These are phyloP conservation scores for Meta bourneti DNA, from an alignment of 2,888 invertebrate species.

Conservation along the genomic window DNA sequence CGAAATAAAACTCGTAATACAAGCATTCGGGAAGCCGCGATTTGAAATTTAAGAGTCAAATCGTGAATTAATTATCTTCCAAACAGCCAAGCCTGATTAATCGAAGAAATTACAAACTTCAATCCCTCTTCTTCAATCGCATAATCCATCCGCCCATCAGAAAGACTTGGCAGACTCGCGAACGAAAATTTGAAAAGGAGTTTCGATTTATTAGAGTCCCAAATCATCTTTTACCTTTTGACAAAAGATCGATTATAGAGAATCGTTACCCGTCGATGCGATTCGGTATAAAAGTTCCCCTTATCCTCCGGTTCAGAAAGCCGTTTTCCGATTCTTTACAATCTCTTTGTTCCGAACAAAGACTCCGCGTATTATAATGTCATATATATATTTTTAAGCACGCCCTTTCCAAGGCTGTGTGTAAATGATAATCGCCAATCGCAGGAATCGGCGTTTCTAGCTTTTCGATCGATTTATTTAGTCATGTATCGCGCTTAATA, in stretches of 20 bases:
- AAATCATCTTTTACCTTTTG: constrained; percentile 30
- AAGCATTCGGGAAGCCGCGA: too few species aligned
- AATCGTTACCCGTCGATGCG: constrained; percentile 38
- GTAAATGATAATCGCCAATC: background rate
- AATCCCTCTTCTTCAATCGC: background rate
- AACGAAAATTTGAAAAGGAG: constrained; percentile 8
- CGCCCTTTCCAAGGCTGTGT: background rate
- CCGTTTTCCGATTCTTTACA: constrained; percentile 18
- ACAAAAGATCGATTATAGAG: constrained; percentile 51
- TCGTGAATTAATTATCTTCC: background rate
- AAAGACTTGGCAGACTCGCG: background rate
- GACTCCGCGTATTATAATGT: background rate
- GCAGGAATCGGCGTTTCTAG: background rate
- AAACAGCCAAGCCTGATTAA: background rate
- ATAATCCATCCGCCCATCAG: constrained; percentile 4
- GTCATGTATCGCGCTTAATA: background rate
- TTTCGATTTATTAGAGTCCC: constrained; percentile 33
- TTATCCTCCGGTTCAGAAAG: constrained; percentile 6
- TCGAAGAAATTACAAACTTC: background rate
- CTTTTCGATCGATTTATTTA: background rate
- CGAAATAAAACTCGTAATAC: too few species aligned
- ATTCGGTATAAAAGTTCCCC: constrained; percentile 12
- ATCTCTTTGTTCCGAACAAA: background rate
- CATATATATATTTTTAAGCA: background rate
- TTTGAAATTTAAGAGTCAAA: too few species aligned